Conservation (phyloP, 2,888 invertebrate genomes). For the Andrena flavipes region DNA sequence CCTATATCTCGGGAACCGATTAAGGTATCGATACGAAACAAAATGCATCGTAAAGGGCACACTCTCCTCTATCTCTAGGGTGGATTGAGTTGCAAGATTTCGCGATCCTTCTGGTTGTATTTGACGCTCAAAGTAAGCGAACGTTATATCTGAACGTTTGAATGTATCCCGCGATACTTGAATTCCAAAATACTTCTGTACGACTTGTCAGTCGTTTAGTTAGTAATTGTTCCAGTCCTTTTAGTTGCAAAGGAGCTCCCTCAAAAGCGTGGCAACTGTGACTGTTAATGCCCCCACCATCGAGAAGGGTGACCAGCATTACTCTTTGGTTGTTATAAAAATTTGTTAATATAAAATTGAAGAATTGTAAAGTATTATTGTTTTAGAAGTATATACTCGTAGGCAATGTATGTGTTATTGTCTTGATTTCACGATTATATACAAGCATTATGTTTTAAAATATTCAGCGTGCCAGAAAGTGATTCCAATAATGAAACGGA, state of each 20-base stretch:
- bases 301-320: constrained; percentile 2
- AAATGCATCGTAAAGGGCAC: too few species aligned
- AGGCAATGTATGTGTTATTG: background rate
- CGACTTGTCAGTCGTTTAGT: background rate
- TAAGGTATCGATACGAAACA: too few species aligned
- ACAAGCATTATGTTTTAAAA: constrained; percentile 15
- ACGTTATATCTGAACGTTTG: background rate
- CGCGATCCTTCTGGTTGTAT: too few species aligned
- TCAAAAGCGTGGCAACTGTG: background rate
- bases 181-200: constrained; percentile 22
- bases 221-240: background rate
- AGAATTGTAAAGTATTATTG: constrained; percentile 6
- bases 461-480: constrained; percentile 28
- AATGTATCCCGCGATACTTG: background rate
- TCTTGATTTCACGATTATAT: background rate
- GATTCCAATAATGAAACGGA: constrained; percentile 15
- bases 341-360: constrained; percentile 1
- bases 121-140: background rate
- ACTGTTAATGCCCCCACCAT: constrained; percentile 14
- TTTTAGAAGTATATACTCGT: background rate
- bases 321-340: constrained; percentile 3
- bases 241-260: constrained; percentile 7
- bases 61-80: too few species aligned
- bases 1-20: background rate
- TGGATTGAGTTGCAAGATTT: too few species aligned